Base-by-base conservation (phyloP, 2,888 invertebrate genomes). In the Coelogynopora nodosa region DNA sequence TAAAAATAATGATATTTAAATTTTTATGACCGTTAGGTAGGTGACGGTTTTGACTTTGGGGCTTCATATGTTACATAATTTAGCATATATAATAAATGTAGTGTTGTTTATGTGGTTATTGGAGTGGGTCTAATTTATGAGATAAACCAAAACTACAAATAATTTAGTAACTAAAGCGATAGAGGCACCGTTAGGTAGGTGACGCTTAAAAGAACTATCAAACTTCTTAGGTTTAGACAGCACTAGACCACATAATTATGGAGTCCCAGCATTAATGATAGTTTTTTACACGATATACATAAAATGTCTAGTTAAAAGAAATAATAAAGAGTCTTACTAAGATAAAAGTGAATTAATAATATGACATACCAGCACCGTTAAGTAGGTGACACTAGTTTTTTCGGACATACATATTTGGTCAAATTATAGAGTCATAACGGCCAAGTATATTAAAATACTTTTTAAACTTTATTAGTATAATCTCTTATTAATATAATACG, bases 151-250 rank as follows among this genome's bases (percentile, higher is more conserved):
- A n/a, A 74, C 23, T 74, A 74, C 23, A 74, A 74, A 13, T 13
- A 74, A 74, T 74, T 13, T 13, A 13, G 5, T 26, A 74, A 23
- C 74, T 2, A 74, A 74, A 23, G 23, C 2, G 74, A 74, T 74
- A 74, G 74, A 74, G 18, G 74, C 74, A 74, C 74, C 74, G 27
- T 74, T 74, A 74, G 74, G 74, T 74, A 74, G 74, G 27, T 74
- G 74, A 74, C 74, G 23, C 18, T 74, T 74, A 74, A 74, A 74
- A 74, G 23, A 74, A 74, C 23, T 74, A 74, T 74, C 23, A 13
- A 74, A 74, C 74, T 74, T 74, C 18, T 74, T 74, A 74, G 2
- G 23, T 74, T 74, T 74, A 74, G 74, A 74, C 74, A 74, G 74
- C 27, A 74, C 74, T 74, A 13, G 74, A 74, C 74, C 23, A 74